Evolutionary conservation across 1,140 invertebrate genomes (phyloP).

Genomic region (Drosophila sucinea): DNA sequence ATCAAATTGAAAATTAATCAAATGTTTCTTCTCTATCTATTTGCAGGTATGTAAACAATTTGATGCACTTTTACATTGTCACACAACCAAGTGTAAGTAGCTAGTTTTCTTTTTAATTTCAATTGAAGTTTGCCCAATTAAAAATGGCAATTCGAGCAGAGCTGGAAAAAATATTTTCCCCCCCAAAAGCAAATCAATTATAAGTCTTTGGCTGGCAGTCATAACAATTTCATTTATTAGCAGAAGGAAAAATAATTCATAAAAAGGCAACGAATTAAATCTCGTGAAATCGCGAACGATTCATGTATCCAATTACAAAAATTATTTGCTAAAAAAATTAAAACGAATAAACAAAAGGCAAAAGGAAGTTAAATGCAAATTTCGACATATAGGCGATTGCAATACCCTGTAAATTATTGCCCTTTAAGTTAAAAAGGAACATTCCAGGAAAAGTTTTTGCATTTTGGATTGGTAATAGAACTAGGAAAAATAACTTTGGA

Average conservation of each 20-base stretch:
- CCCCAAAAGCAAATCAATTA: not conserved
- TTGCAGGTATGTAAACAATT: slow-evolving; percentile 60
- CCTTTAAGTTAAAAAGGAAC: no score
- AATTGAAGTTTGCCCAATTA: not conserved
- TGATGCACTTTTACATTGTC: not conserved
- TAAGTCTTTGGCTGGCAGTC: not conserved
- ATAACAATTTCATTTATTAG: not conserved
- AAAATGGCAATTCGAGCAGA: not conserved
- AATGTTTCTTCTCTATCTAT: slow-evolving; percentile 19
- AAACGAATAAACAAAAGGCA: not conserved
- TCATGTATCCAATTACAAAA: slow-evolving; percentile 6
- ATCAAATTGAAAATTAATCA: not conserved
- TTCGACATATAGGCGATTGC: not conserved
- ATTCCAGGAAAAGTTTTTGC: no score
- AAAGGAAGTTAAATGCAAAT: not conserved
- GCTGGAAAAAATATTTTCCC: no score
- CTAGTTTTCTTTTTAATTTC: not conserved
- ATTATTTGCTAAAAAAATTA: slow-evolving; percentile 6
- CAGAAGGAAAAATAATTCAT: not conserved
- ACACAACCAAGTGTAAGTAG: not conserved
- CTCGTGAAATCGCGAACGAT: not conserved
- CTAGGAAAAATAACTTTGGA: no score
- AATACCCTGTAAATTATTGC: not conserved
- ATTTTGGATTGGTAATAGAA: no score
- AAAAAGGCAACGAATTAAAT: not conserved